Conservation (phyloP, 1,140 invertebrate genomes). For the Pollicipes pollicipes region DNA sequence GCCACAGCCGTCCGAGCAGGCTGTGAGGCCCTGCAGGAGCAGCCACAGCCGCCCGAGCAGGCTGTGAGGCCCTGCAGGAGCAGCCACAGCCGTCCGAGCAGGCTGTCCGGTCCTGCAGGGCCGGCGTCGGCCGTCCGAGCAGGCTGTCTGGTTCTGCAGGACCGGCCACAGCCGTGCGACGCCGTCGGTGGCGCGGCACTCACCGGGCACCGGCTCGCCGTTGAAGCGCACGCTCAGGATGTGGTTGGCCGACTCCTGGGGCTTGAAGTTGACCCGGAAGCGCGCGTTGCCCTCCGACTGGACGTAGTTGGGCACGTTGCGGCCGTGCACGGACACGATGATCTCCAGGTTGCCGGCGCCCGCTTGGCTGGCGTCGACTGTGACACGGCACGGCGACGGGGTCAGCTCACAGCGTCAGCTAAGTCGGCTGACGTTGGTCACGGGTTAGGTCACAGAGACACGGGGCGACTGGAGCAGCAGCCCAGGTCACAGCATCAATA, state of each 20-base stretch:
- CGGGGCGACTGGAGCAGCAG: not conserved
- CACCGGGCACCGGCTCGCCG: constrained; percentile 76
- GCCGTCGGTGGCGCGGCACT: too few relatives aligned
- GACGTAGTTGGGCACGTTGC: constrained; percentile 96
- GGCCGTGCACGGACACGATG: constrained; percentile 88
- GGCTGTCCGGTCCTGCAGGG: too few relatives aligned
- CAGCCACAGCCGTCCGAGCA: too few relatives aligned
- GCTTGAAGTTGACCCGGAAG: constrained; percentile 91
- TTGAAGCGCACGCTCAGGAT: constrained; percentile 87
- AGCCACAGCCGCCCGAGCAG: too few relatives aligned
- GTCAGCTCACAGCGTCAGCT: not conserved
- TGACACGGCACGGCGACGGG: constrained; percentile 19
- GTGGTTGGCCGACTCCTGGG: constrained; percentile 72
- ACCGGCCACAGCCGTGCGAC: too few relatives aligned
- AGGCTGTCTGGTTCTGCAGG: too few relatives aligned
- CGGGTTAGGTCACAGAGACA: constrained; percentile 5
- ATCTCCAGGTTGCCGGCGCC: constrained; percentile 94
- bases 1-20: too few relatives aligned
- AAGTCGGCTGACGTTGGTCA: not conserved
- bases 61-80: too few relatives aligned
- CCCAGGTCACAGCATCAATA: constrained; percentile 20
- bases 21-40: too few relatives aligned
- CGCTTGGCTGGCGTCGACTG: constrained; percentile 58
- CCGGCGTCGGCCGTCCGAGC: too few relatives aligned
- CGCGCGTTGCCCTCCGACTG: constrained; percentile 91